Conservation (phyloP, 2,797 vertebrate genomes). For the Myotis findleyi region DNA sequence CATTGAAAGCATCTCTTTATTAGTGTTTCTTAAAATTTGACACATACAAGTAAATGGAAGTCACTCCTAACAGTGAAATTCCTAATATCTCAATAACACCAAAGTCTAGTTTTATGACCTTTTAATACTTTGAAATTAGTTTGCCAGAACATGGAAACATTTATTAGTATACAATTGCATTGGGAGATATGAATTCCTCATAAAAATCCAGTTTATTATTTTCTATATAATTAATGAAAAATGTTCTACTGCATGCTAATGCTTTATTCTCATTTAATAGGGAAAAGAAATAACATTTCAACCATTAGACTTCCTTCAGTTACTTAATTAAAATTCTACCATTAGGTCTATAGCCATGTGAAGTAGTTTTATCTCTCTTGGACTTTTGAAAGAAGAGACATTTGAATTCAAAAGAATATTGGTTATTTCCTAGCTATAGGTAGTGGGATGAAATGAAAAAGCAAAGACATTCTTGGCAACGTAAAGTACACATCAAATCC, state of each 20-base stretch:
- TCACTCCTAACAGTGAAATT: background rate
- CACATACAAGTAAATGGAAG: background rate
- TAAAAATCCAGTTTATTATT: background rate
- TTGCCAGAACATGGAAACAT: background rate
- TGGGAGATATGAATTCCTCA: background rate
- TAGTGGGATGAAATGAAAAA: background rate
- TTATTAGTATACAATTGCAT: background rate
- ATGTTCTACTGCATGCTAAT: background rate
- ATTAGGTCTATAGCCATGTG: background rate
- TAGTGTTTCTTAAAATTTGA: background rate
- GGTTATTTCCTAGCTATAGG: background rate
- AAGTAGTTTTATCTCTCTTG: background rate
- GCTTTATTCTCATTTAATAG: background rate
- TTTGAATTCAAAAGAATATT: background rate
- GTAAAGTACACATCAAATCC: background rate
- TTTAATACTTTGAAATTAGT: slow-evolving; percentile 28
- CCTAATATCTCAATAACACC: background rate
- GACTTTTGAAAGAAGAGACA: background rate
- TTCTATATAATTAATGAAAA: slow-evolving; percentile 7
- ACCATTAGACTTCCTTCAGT: background rate
- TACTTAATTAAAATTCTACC: slow-evolving; percentile 5
- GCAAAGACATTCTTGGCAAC: background rate
- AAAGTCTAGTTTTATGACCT: background rate
- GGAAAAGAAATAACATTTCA: background rate
- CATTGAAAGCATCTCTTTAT: background rate